Evolutionary conservation across 1,140 invertebrate species (phyloP).

Genomic region (Drosophila nebulosa): DNA sequence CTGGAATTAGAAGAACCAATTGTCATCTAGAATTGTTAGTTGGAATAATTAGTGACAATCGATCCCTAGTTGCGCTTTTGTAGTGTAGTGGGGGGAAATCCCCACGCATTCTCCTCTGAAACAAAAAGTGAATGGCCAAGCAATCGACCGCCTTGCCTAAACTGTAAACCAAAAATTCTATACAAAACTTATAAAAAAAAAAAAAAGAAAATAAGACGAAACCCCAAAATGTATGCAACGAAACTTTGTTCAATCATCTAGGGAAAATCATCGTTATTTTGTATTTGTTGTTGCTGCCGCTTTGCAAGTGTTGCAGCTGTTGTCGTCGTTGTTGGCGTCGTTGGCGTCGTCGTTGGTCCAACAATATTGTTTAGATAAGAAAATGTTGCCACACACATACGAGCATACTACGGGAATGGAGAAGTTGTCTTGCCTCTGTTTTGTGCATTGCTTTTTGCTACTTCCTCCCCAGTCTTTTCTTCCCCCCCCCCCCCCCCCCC

Average conservation of each 20-base stretch:
- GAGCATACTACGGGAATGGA: conserved; percentile 24
- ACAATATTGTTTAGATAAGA: conserved; percentile 76
- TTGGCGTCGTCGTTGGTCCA: conserved; percentile 22
- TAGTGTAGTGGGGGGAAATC: no score
- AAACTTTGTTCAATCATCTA: conserved; percentile 75
- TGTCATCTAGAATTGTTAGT: no score
- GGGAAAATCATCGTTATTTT: conserved; percentile 43
- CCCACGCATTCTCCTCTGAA: no score
- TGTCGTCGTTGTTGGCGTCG: conserved; percentile 5
- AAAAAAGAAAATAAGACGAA: not conserved
- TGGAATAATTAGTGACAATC: no score
- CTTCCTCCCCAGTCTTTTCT: conserved; percentile 4
- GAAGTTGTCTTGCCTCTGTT: conserved; percentile 21
- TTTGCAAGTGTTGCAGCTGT: conserved; percentile 37
- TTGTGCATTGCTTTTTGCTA: conserved; percentile 39
- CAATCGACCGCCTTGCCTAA: no score
- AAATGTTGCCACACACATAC: conserved; percentile 48
- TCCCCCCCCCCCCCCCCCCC: not conserved
- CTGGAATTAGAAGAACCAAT: no score
- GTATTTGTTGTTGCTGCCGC: conserved; percentile 26
- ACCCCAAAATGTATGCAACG: conserved; percentile 39
- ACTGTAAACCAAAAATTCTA: no score
- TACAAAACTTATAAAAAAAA: no score
- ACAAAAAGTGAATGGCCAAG: no score
- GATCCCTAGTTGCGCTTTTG: no score